A percentile compares a stretch with the other conserved stretches of the same genome.
These are phyloP conservation scores for Epinephelus cyanopodus DNA, from an alignment of 2,113 vertebrate species.

Conservation along the genomic window DNA sequence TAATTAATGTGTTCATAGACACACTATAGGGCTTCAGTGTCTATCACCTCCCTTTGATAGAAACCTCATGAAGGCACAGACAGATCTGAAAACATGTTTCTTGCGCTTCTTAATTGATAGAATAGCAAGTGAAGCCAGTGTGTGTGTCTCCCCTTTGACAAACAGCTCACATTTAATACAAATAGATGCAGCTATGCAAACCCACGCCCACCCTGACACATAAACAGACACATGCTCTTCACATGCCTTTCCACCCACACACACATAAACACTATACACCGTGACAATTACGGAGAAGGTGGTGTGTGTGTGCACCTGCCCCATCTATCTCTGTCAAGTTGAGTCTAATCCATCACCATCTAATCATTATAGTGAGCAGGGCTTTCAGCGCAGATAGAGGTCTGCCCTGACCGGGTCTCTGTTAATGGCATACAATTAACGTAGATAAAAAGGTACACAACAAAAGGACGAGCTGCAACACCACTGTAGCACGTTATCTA, in stretches of 20 bases:
- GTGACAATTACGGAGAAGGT: constrained; percentile 38
- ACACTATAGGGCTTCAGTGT: neutral
- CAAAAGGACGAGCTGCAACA: constrained; percentile 22
- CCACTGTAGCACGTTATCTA: constrained; percentile 6
- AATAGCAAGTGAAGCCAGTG: neutral
- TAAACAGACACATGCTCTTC: neutral
- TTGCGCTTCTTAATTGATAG: constrained; percentile 22
- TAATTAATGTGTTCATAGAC: neutral
- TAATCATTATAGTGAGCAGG: constrained; percentile 54
- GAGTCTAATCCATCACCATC: constrained; percentile 61
- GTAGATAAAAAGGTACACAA: constrained; percentile 29
- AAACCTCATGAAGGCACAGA: neutral
- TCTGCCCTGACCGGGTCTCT: constrained; percentile 27
- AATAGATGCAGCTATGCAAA: constrained; percentile 31
- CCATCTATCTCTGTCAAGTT: constrained; percentile 52
- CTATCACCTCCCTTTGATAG: neutral
- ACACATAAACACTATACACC: constrained; percentile 9
- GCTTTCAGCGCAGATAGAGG: constrained; percentile 63
- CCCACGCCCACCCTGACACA: neutral
- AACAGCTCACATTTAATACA: constrained; percentile 3
- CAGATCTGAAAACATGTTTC: constrained; percentile 10
- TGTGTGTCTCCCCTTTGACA: constrained; percentile 8
- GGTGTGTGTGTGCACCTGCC: neutral
- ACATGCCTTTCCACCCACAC: neutral
- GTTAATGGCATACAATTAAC: constrained; percentile 65